A percentile compares a stretch with the other conserved stretches of the same genome.
phyloP scores from a whole-genome alignment of 2,113 vertebrate species.

The Prionailurus viverrinus region DNA sequence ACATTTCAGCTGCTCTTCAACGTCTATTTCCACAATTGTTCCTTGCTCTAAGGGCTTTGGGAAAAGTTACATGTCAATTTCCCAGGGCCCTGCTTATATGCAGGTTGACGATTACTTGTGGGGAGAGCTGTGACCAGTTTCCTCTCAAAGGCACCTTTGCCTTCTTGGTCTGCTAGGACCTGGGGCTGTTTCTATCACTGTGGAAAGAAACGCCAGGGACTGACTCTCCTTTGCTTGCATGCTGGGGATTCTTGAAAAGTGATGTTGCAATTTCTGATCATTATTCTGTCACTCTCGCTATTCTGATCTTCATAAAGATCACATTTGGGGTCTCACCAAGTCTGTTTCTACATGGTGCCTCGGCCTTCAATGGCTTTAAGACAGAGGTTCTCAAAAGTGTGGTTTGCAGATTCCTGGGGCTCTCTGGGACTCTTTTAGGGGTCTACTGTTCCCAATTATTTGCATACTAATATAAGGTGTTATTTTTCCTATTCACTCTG shows the following conservation, averaged over 20 bases:
- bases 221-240: background rate
- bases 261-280: background rate
- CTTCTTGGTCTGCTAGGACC: background rate
- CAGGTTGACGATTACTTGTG: background rate
- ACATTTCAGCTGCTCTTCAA: constrained; percentile 3
- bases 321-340: background rate
- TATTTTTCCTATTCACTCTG: background rate
- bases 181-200: background rate
- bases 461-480: background rate
- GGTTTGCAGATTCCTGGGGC: background rate
- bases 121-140: background rate
- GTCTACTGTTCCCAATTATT: background rate
- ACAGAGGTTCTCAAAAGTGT: background rate
- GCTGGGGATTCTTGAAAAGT: background rate
- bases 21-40: background rate
- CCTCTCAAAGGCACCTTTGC: background rate
- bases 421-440: background rate
- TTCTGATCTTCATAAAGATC: background rate
- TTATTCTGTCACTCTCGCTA: background rate
- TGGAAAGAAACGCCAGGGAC: background rate
- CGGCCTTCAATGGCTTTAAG: background rate
- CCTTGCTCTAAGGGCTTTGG: background rate
- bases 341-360: background rate
- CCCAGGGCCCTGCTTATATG: background rate
- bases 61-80: background rate